Percentiles rank a stretch among this genome's conserved stretches.
Evolutionary conservation across 1,140 invertebrate species (phyloP).

Genomic region (Coboldia fuscipes): DNA sequence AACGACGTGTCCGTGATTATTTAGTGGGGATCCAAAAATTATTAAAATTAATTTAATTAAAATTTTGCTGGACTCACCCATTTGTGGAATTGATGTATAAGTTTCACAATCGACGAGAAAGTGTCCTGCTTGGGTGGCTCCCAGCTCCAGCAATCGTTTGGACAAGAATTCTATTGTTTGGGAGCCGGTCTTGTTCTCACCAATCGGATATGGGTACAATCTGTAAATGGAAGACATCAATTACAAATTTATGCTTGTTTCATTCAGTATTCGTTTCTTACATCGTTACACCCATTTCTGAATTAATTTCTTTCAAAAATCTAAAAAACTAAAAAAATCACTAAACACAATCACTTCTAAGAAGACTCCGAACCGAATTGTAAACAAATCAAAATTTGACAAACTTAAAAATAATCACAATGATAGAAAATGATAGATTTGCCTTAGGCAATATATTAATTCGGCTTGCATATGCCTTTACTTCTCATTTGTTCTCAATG

Average conservation of each 20-base stretch:
- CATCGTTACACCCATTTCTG: constrained; percentile 7
- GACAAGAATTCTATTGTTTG: constrained; percentile 68
- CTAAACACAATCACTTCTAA: too few species aligned
- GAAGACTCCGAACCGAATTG: too few species aligned
- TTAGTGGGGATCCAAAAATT: not conserved
- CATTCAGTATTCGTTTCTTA: not conserved
- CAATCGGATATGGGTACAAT: constrained; percentile 63
- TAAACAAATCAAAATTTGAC: too few species aligned
- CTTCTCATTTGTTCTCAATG: too few species aligned
- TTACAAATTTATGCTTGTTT: not conserved
- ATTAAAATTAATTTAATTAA: not conserved
- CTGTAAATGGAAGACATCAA: constrained; percentile 10
- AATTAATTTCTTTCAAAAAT: too few species aligned
- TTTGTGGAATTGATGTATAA: constrained; percentile 54
- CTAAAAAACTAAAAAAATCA: too few species aligned
- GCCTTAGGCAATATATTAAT: too few species aligned
- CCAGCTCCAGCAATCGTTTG: constrained; percentile 64
- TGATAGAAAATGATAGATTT: too few species aligned
- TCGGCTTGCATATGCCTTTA: too few species aligned
- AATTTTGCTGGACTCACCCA: constrained; percentile 29
- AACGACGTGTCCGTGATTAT: too few species aligned
- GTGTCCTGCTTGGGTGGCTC: constrained; percentile 67
- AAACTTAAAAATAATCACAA: too few species aligned
- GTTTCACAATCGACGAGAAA: constrained; percentile 91
- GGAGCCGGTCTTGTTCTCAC: constrained; percentile 66